A percentile compares a stretch with the other conserved stretches of the same genome.
These are phyloP conservation scores for Mesocentrotus franciscanus DNA, from an alignment of 53 echinoderm and acorn worm species.

Conservation along the genomic window DNA sequence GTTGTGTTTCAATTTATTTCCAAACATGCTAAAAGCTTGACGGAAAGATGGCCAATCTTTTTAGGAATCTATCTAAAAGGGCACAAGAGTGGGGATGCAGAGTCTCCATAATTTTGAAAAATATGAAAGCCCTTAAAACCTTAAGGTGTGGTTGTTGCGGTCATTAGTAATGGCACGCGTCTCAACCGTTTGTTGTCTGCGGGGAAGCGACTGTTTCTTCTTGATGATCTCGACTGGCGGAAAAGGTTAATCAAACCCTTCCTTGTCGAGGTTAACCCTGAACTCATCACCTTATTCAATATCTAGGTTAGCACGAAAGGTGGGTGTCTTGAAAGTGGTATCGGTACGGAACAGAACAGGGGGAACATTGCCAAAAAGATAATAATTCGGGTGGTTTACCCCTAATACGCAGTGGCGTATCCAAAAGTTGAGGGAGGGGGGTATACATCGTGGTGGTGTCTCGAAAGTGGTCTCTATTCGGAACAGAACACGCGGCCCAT, in stretches of 20 bases:
- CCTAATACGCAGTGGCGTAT: background rate
- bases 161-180: constrained; percentile 12
- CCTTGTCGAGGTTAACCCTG: background rate
- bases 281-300: background rate
- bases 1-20: too few relatives aligned
- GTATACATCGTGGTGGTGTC: background rate
- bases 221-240: background rate
- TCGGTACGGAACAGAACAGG: background rate
- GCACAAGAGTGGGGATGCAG: too few relatives aligned
- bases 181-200: background rate
- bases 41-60: too few relatives aligned
- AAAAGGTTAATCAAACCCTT: constrained; percentile 17
- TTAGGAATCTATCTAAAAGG: too few relatives aligned
- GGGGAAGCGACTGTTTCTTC: constrained; percentile 9
- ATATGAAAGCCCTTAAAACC: background rate
- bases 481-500: too few relatives aligned
- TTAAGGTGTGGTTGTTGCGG: constrained; percentile 19
- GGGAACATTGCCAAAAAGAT: background rate
- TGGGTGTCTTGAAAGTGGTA: background rate
- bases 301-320: constrained; percentile 2
- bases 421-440: background rate
- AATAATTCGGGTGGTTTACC: background rate
- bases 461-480: too few relatives aligned
- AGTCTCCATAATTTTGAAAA: background rate
- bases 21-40: too few relatives aligned